These are phyloP conservation scores for Calliopsis andreniformis DNA, from an alignment of 1,140 invertebrate species.

Conservation along the genomic window DNA sequence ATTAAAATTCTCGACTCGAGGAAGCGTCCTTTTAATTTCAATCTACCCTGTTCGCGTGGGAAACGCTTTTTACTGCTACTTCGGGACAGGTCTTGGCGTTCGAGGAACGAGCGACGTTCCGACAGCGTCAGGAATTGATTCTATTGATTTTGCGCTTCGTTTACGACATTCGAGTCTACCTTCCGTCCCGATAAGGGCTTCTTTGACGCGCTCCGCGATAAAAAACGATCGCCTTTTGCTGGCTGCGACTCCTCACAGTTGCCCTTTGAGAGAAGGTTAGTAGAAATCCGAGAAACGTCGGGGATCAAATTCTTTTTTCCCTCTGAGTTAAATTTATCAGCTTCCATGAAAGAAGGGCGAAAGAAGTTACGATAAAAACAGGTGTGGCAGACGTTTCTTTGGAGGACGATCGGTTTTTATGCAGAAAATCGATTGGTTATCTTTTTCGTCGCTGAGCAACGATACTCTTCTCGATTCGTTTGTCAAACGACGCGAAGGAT, in stretches of 20 bases:
- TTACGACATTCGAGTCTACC: neutral
- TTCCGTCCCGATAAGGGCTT: neutral
- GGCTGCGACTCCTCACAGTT: too few relatives aligned
- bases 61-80: neutral
- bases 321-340: too few relatives aligned
- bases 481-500: slow-evolving; percentile 31
- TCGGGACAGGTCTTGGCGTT: neutral
- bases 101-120: neutral
- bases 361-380: too few relatives aligned
- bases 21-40: slow-evolving; percentile 22
- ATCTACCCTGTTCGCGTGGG: neutral
- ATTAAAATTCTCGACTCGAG: slow-evolving; percentile 14
- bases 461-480: slow-evolving; percentile 8
- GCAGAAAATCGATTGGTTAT: neutral
- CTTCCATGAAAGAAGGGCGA: too few relatives aligned
- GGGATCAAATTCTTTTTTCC: slow-evolving; percentile 8
- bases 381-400: neutral
- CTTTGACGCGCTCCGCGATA: neutral
- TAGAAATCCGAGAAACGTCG: neutral
- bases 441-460: neutral
- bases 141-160: neutral
- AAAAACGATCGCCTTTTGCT: slow-evolving; percentile 8
- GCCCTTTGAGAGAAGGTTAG: too few relatives aligned
- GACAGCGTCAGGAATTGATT: neutral
- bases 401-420: slow-evolving; percentile 12